A percentile compares a stretch with the other conserved stretches of the same genome.
Conservation (phyloP, 1,140 invertebrate genomes). For the Drosophila paulistorum region DNA sequence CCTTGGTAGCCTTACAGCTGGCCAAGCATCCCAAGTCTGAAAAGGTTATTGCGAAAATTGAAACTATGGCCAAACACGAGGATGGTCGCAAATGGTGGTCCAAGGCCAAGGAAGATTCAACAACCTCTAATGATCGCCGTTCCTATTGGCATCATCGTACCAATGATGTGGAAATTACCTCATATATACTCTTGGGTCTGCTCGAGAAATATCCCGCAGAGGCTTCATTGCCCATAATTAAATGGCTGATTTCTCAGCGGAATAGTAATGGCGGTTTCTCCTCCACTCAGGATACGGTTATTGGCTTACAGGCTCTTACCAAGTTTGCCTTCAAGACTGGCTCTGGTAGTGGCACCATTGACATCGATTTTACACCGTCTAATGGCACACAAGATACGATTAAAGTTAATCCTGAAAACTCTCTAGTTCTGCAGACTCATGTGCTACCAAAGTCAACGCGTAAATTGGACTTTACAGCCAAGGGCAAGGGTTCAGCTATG, state of each 20-base stretch:
- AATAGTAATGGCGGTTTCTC: conserved; percentile 91
- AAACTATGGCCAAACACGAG: conserved; percentile 51
- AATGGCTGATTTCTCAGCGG: conserved; percentile 90
- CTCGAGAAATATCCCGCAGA: conserved; percentile 85
- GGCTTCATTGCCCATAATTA: conserved; percentile 85
- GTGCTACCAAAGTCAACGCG: conserved; percentile 66
- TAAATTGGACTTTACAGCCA: conserved; percentile 86
- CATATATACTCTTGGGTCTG: conserved; percentile 88
- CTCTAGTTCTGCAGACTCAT: conserved; percentile 83
- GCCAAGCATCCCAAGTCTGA: conserved; percentile 85
- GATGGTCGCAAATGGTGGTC: conserved; percentile 75
- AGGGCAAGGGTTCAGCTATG: conserved; percentile 90
- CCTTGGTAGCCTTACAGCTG: conserved; percentile 90
- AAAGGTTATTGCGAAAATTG: conserved; percentile 61
- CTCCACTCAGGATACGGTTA: conserved; percentile 88
- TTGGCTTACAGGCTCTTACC: conserved; percentile 87
- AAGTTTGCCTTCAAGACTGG: conserved; percentile 84
- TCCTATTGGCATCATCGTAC: conserved; percentile 84
- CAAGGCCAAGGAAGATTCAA: conserved; percentile 70
- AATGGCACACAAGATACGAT: conserved; percentile 73
- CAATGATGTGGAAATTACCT: conserved; percentile 90
- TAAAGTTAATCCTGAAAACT: conserved; percentile 80
- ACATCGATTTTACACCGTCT: conserved; percentile 56
- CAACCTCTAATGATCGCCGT: neutral
- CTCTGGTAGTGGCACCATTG: conserved; percentile 63